phyloP scores from a whole-genome alignment of 2,797 vertebrate species.

The Clarias fuscus region DNA sequence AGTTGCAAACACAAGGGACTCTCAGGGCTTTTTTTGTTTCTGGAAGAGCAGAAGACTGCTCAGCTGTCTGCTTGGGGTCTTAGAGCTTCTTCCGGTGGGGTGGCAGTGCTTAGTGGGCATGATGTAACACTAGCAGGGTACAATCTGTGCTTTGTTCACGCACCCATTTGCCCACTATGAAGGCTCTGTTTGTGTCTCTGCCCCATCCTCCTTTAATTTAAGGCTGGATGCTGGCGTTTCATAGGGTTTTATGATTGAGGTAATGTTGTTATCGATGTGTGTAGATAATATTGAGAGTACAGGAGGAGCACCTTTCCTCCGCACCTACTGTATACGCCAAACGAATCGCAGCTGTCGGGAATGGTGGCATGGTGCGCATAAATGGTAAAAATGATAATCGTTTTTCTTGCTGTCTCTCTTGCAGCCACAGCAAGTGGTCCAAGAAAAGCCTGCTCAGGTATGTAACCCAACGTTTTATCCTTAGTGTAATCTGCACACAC shows the following conservation, averaged over 20 bases:
- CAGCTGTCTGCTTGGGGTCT: conserved; percentile 64
- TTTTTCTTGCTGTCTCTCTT: conserved; percentile 60
- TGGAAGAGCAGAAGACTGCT: conserved; percentile 58
- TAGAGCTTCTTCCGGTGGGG: conserved; percentile 62
- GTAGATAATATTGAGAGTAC: no score
- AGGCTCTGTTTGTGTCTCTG: conserved; percentile 40
- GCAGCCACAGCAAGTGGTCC: conserved; percentile 91
- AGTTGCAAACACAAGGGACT: conserved; percentile 61
- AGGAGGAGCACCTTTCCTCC: not conserved
- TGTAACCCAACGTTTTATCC: conserved; percentile 49
- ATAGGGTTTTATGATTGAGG: not conserved
- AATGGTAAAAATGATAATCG: not conserved
- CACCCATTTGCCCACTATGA: conserved; percentile 24
- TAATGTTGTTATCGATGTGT: conserved; percentile 2
- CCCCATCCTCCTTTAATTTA: conserved; percentile 20
- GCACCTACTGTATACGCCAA: not conserved
- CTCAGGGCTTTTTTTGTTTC: conserved; percentile 56
- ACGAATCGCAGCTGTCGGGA: not conserved
- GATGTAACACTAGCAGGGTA: conserved; percentile 55
- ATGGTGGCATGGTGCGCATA: not conserved
- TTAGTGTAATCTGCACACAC: not conserved
- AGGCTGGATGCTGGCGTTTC: not conserved
- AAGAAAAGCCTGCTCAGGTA: conserved; percentile 94
- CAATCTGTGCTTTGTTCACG: conserved; percentile 59
- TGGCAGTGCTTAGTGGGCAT: conserved; percentile 53